These are phyloP conservation scores for Taenaris catops DNA, from an alignment of 2,888 invertebrate genomes.

Conservation along the genomic window DNA sequence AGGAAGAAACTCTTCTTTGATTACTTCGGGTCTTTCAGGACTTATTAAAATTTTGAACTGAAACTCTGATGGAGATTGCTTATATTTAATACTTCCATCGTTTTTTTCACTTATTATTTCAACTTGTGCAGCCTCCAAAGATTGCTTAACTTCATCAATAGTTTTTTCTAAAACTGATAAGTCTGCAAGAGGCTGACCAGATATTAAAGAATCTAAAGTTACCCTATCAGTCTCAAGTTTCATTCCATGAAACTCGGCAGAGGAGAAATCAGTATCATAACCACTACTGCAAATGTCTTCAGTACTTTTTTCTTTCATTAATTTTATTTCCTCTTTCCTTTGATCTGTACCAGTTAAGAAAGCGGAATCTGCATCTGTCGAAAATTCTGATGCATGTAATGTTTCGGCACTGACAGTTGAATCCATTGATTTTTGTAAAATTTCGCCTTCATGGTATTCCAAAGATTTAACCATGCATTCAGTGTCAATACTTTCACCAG, in stretches of 20 bases:
- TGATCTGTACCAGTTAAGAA: conserved; percentile 68
- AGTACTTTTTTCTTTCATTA: conserved; percentile 70
- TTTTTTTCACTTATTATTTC: conserved; percentile 83
- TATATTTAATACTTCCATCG: conserved; percentile 83
- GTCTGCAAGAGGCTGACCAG: conserved; percentile 70
- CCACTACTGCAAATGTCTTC: conserved; percentile 87
- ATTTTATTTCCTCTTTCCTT: conserved; percentile 63
- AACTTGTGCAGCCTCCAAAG: conserved; percentile 84
- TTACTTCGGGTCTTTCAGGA: conserved; percentile 77
- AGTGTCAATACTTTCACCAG: conserved; percentile 72
- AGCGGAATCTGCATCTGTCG: conserved; percentile 73
- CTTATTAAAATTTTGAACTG: conserved; percentile 82
- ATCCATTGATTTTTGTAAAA: conserved; percentile 73
- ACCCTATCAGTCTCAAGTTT: conserved; percentile 75
- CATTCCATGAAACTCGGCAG: conserved; percentile 79
- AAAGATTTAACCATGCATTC: conserved; percentile 74
- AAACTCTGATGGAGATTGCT: conserved; percentile 87
- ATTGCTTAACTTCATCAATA: conserved; percentile 85
- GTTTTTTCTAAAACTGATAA: conserved; percentile 83
- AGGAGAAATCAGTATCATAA: conserved; percentile 82
- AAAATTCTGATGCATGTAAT: conserved; percentile 71
- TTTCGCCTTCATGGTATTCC: conserved; percentile 73
- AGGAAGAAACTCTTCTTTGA: conserved; percentile 79
- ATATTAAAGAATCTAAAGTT: conserved; percentile 71
- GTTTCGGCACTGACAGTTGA: conserved; percentile 76